Conservation (phyloP, 2,113 vertebrate species). For the Myrmecophaga tridactyla region DNA sequence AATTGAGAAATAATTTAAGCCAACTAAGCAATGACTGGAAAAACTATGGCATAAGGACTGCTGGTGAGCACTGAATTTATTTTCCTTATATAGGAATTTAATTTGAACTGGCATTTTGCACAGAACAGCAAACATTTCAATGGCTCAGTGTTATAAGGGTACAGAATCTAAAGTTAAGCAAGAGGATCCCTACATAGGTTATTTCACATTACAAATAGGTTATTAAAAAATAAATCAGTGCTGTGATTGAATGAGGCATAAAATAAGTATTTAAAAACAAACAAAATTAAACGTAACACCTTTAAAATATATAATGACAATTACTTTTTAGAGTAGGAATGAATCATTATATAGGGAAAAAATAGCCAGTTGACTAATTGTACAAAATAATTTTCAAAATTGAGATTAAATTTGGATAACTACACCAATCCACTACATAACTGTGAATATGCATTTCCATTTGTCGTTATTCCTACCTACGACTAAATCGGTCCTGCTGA, state of each 20-base stretch:
- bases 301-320: constrained; percentile 71
- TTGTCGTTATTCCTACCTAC: neutral
- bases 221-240: neutral
- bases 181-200: too few relatives aligned
- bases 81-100: neutral
- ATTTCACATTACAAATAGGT: neutral
- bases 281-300: constrained; percentile 28
- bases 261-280: constrained; percentile 21
- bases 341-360: constrained; percentile 13
- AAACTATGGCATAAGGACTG: neutral
- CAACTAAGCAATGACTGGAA: neutral
- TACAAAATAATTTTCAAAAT: constrained; percentile 60
- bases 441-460: neutral
- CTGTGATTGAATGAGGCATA: neutral
- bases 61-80: neutral
- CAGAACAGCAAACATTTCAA: neutral
- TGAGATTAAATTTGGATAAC: constrained; percentile 4
- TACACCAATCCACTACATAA: neutral
- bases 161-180: neutral
- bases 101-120: constrained; percentile 15
- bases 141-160: neutral
- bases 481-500: neutral
- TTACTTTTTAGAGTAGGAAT: constrained; percentile 59
- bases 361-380: constrained; percentile 61
- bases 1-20: neutral